Evolutionary conservation across 2,113 vertebrate species (phyloP).

Genomic region (Columba livia): DNA sequence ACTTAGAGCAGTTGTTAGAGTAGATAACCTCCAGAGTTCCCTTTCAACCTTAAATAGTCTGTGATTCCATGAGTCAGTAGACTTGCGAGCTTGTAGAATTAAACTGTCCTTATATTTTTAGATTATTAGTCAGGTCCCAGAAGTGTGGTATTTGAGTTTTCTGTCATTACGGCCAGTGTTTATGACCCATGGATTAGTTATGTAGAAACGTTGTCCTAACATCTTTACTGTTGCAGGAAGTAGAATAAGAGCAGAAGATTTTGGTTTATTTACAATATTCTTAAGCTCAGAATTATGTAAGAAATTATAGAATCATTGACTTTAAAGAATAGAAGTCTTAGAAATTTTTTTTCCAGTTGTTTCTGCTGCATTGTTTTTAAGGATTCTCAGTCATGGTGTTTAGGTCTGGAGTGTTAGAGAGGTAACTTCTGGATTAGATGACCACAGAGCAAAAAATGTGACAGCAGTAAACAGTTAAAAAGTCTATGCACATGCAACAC

Average conservation of each 20-base stretch:
- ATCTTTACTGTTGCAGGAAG: neutral
- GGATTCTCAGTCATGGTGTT: neutral
- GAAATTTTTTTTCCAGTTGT: neutral
- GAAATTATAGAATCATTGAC: neutral
- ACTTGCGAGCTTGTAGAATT: neutral
- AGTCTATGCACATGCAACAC: neutral
- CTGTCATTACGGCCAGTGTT: neutral
- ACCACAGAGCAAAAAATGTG: neutral
- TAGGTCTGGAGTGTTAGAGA: neutral
- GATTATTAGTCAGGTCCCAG: constrained; percentile 37
- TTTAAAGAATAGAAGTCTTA: neutral
- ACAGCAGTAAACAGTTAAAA: neutral
- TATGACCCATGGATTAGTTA: neutral
- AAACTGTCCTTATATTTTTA: constrained; percentile 30
- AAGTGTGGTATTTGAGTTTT: neutral
- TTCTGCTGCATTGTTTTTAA: neutral
- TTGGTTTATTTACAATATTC: neutral
- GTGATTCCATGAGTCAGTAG: neutral
- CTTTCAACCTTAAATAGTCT: neutral
- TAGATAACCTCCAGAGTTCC: neutral
- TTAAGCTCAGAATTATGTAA: neutral
- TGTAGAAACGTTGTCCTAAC: neutral
- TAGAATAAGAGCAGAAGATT: neutral
- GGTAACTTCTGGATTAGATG: neutral
- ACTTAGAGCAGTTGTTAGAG: neutral